Conservation (phyloP, 2,113 vertebrate genomes). For the Glaucomys volans region DNA sequence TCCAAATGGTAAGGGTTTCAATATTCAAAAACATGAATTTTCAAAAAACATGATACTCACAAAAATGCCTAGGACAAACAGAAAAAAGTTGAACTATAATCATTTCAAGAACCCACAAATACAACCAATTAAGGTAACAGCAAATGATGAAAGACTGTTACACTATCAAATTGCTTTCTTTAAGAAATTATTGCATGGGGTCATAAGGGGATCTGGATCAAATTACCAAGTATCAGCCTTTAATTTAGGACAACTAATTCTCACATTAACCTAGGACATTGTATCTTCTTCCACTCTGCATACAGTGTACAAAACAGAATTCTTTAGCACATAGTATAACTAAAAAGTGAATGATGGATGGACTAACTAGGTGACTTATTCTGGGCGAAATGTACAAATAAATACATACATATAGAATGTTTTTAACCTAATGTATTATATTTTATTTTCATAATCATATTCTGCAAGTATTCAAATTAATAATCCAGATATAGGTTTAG, state of each 20-base stretch:
- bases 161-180: background rate
- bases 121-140: background rate
- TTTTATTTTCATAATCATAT: conserved; percentile 55
- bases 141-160: background rate
- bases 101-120: conserved; percentile 25
- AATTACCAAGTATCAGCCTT: background rate
- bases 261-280: background rate
- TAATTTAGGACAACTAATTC: background rate
- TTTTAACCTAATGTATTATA: background rate
- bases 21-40: conserved; percentile 6
- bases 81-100: background rate
- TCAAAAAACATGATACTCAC: background rate
- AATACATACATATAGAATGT: background rate
- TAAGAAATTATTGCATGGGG: background rate
- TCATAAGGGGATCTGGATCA: background rate
- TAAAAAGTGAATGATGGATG: background rate
- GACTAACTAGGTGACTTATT: background rate
- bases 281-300: background rate
- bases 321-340: background rate
- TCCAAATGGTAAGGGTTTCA: background rate
- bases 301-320: background rate
- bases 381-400: background rate
- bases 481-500: background rate
- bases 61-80: background rate
- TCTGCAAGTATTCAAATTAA: background rate